A percentile compares a stretch with the other conserved stretches of the same genome.
Evolutionary conservation across 2,888 invertebrate species (phyloP).

Genomic region (Pammene fasciana): DNA sequence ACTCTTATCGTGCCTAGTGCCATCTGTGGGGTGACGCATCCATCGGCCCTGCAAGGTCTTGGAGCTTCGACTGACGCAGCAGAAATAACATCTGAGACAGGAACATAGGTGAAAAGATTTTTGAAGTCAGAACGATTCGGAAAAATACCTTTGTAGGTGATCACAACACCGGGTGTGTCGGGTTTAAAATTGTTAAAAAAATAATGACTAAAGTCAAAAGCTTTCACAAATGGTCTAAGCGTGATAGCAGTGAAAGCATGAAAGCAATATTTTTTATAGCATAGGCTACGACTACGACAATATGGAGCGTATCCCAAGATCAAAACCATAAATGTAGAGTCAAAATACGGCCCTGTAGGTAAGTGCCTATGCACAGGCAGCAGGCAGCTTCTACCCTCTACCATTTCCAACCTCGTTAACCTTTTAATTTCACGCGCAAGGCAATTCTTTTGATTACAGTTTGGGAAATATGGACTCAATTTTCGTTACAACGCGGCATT

Average conservation of each 20-base stretch:
- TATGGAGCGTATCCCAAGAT: background rate
- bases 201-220: no score
- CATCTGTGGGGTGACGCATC: slow-evolving; percentile 5
- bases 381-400: slow-evolving; percentile 7
- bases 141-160: background rate
- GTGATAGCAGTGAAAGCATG: no score
- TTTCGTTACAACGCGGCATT: slow-evolving; percentile 33
- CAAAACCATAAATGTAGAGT: background rate
- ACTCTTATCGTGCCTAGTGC: slow-evolving; percentile 1
- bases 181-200: no score
- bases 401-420: slow-evolving; percentile 52
- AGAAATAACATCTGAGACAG: background rate
- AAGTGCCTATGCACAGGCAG: background rate
- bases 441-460: slow-evolving; percentile 36
- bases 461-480: slow-evolving; percentile 35
- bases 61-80: background rate
- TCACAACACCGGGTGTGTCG: no score
- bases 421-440: slow-evolving; percentile 52
- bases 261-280: no score
- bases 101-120: no score
- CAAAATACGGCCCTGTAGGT: slow-evolving; percentile 1
- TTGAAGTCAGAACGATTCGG: no score
- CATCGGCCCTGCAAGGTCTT: slow-evolving; percentile 3
- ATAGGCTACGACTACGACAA: no score
- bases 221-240: no score